Conservation (phyloP, 2,113 vertebrate species). For the Vulpes lagopus region DNA sequence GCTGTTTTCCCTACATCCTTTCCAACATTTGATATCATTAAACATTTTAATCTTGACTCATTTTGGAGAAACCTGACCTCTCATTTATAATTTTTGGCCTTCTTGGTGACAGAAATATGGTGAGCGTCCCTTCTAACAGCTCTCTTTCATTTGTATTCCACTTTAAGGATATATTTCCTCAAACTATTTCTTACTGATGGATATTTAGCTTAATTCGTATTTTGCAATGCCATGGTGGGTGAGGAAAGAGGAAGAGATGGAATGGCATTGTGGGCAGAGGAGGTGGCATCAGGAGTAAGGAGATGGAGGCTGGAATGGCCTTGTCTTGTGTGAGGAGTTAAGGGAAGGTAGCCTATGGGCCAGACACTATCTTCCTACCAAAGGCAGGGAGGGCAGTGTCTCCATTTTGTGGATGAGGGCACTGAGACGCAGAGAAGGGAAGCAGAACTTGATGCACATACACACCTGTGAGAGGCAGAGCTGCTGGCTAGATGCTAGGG, state of each 20-base stretch:
- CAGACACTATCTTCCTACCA: neutral
- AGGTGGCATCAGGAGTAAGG: slow-evolving; percentile 18
- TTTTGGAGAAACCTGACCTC: neutral
- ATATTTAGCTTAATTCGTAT: slow-evolving; percentile 32
- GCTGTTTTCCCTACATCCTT: neutral
- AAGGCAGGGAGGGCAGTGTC: neutral
- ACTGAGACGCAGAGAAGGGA: neutral
- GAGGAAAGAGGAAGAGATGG: slow-evolving; percentile 28
- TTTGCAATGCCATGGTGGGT: neutral
- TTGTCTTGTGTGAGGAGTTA: slow-evolving; percentile 38
- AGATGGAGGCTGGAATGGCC: neutral
- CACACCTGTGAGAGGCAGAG: slow-evolving; percentile 10
- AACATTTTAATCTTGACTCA: slow-evolving; percentile 27
- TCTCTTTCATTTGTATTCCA: slow-evolving; percentile 42
- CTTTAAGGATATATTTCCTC: slow-evolving; percentile 38
- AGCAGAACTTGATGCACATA: neutral
- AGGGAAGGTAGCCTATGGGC: neutral
- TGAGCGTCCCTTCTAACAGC: slow-evolving; percentile 24
- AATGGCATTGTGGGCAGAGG: slow-evolving; percentile 37
- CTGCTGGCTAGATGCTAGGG: neutral
- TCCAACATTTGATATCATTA: slow-evolving; percentile 8
- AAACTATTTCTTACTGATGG: slow-evolving; percentile 53
- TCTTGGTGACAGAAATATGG: slow-evolving; percentile 32
- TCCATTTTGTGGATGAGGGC: neutral
- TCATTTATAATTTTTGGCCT: slow-evolving; percentile 29